phyloP scores from a whole-genome alignment of 2,888 invertebrate species.

The Leptura quadrifasciata region DNA sequence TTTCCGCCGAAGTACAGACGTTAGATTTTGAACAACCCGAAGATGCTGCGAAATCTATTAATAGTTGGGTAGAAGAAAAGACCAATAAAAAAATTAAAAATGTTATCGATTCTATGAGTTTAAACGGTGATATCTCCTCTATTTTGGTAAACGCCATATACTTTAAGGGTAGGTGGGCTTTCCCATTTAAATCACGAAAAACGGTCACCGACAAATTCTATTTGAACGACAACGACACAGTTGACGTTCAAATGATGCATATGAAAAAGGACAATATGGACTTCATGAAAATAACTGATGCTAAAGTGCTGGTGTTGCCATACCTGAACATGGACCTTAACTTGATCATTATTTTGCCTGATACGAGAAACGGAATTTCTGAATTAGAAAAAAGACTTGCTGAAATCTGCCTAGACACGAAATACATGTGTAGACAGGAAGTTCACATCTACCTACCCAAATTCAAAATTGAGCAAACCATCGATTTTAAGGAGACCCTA shows the following conservation, averaged over 20 bases:
- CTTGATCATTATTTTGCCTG: slow-evolving; percentile 86
- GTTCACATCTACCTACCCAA: slow-evolving; percentile 85
- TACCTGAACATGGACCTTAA: slow-evolving; percentile 82
- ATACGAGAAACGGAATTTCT: slow-evolving; percentile 79
- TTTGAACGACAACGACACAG: slow-evolving; percentile 74
- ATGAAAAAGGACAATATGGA: slow-evolving; percentile 74
- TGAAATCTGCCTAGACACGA: slow-evolving; percentile 75
- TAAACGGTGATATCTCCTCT: slow-evolving; percentile 78
- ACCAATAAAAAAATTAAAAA: slow-evolving; percentile 89
- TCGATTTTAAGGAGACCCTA: slow-evolving; percentile 80
- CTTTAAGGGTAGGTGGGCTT: slow-evolving; percentile 86
- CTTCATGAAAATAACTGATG: slow-evolving; percentile 76
- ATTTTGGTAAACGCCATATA: slow-evolving; percentile 90
- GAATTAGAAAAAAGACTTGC: slow-evolving; percentile 79
- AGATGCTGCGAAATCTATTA: slow-evolving; percentile 79
- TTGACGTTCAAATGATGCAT: slow-evolving; percentile 85
- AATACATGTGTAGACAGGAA: slow-evolving; percentile 74
- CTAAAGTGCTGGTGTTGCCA: slow-evolving; percentile 82
- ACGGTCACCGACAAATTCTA: slow-evolving; percentile 83
- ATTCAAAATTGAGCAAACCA: slow-evolving; percentile 86
- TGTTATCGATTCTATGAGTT: slow-evolving; percentile 78
- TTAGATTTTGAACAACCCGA: slow-evolving; percentile 78
- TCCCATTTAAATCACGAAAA: slow-evolving; percentile 77
- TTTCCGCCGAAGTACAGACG: slow-evolving; percentile 79
- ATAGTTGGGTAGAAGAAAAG: slow-evolving; percentile 85